Evolutionary conservation across 2,113 vertebrate genomes (phyloP).

Genomic region (Tursiops truncatus): DNA sequence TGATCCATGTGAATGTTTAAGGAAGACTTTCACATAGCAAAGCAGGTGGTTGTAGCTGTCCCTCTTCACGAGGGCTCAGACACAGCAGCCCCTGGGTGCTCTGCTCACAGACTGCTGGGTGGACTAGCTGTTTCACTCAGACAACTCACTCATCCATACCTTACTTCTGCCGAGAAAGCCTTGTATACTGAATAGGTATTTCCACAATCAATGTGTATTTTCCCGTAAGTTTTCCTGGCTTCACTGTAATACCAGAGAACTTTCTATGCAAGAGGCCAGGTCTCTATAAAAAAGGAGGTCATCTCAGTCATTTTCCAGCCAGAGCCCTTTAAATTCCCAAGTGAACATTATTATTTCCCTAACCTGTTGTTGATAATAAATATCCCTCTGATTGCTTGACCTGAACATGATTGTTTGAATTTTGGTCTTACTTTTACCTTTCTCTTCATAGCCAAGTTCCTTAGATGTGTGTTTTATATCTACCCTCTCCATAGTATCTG

Average conservation of each 20-base stretch:
- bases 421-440: not conserved
- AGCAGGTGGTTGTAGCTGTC: not conserved
- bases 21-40: not conserved
- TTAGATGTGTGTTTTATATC: not conserved
- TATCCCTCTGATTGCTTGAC: not conserved
- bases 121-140: not conserved
- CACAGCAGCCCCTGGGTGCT: not conserved
- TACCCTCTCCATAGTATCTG: not conserved
- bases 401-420: not conserved
- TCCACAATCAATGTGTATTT: not conserved
- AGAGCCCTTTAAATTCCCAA: not conserved
- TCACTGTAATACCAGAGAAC: not conserved
- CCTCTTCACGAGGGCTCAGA: too few species aligned
- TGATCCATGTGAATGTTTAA: not conserved
- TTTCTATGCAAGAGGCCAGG: not conserved
- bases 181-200: not conserved
- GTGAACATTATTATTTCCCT: not conserved
- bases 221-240: not conserved
- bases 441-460: not conserved
- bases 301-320: not conserved
- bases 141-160: not conserved
- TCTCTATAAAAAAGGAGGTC: not conserved
- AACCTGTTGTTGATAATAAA: not conserved
- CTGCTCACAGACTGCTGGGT: not conserved
- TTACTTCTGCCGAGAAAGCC: not conserved